Evolutionary conservation across 2,888 invertebrate species (phyloP), one percentile per base, ranked within the genome.

Genomic region (Caenorhabditis sp.): DNA sequence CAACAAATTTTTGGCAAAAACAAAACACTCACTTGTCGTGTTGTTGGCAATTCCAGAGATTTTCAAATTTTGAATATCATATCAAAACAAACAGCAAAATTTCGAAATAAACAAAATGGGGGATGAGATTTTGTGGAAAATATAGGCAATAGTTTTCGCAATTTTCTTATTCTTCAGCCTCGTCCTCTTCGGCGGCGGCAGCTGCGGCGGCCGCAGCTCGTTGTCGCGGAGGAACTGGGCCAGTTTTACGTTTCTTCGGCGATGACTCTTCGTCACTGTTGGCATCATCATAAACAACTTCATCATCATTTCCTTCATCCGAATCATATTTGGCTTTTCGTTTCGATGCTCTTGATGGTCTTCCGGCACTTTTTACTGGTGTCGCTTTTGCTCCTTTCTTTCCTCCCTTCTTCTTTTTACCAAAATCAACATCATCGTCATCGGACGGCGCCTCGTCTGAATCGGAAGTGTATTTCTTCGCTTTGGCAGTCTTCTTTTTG

Each of bases 221-320:
- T 19, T 65, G 54, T 43, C 63, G 57, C 6, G 71, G 63, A 10
- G 66, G 66, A 1, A 58, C 58, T 58, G 62, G 62, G n/a, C 54
- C 59, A 37, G 54, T 64, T 4, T 26, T 63, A 26, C 49, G 66
- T 58, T 71, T 71, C 51, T 62, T 71, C 19, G 71, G 66, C 14
- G 66, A 24, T n/a, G 71, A 76, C 6, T 78, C 78, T 12, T 66
- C 72, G 21, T 78, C 78, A 60, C 77, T 78, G 27, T 77, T 76
- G 57, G 67, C 64, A 55, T 81, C 79, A 63, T 81, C 81, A 43
- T 78, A 74, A 43, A 76, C 75, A 51, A 75, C 65, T 23, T 73
- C 81, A 10, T 76, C 78, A 10, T 83, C 84, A n/a, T 81, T 79
- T 12, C 75, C 81, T 1, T 77, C 79, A 21, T 77, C 79, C 2